Evolutionary conservation across 2,888 invertebrate species (phyloP).

Genomic region (Xanthorhoe designata): DNA sequence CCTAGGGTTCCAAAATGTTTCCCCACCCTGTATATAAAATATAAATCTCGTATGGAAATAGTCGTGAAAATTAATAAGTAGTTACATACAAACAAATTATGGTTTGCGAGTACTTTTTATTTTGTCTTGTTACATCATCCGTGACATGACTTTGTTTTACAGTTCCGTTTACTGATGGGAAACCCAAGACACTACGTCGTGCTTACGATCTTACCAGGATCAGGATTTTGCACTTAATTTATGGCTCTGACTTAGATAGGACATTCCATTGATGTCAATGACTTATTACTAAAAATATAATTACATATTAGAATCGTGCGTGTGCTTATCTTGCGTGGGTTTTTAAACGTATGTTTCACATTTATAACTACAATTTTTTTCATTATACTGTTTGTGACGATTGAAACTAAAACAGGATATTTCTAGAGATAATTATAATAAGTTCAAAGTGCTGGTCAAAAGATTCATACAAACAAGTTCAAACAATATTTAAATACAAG

Average conservation of each 20-base stretch:
- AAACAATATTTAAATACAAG: too few relatives aligned
- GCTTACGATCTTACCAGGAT: slow-evolving; percentile 41
- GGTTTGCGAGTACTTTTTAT: slow-evolving; percentile 37
- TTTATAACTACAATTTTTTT: too few relatives aligned
- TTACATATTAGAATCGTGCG: background rate
- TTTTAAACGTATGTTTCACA: background rate
- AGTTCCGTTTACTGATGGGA: slow-evolving; percentile 67
- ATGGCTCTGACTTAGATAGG: slow-evolving; percentile 25
- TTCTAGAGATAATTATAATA: too few relatives aligned
- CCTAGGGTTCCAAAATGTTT: too few relatives aligned
- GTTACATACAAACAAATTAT: slow-evolving; percentile 10
- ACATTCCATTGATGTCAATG: slow-evolving; percentile 50
- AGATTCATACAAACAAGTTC: too few relatives aligned
- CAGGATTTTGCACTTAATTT: slow-evolving; percentile 51
- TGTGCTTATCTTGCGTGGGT: background rate
- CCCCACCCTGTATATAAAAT: background rate
- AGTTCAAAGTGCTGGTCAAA: too few relatives aligned
- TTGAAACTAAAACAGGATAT: too few relatives aligned
- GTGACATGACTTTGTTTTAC: slow-evolving; percentile 54
- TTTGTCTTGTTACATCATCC: slow-evolving; percentile 55
- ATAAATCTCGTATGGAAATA: background rate
- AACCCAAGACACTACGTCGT: slow-evolving; percentile 55
- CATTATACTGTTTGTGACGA: too few relatives aligned
- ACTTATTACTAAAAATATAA: slow-evolving; percentile 37
- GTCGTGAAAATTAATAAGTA: slow-evolving; percentile 1